Conservation (phyloP, 2,888 invertebrate genomes). For the Diadegma fenestrale region DNA sequence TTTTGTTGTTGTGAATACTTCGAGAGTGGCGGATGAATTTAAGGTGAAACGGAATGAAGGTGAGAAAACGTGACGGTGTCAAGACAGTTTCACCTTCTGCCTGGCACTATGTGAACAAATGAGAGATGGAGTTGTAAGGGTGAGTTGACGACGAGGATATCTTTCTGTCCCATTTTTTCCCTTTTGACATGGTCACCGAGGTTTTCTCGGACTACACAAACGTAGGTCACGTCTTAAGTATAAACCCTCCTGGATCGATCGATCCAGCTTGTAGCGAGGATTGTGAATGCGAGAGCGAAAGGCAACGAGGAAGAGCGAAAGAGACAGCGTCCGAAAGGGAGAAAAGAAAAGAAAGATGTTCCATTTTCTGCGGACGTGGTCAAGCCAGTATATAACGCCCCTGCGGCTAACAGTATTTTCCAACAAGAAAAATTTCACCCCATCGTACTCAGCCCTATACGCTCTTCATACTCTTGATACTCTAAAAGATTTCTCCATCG, state of each 20-base stretch:
- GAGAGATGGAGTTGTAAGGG: slow-evolving; percentile 24
- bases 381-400: slow-evolving; percentile 72
- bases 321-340: slow-evolving; percentile 10
- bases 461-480: slow-evolving; percentile 19
- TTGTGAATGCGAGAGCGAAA: slow-evolving; percentile 53
- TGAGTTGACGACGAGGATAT: slow-evolving; percentile 37
- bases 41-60: neutral
- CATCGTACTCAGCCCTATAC: slow-evolving; percentile 21
- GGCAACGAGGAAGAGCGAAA: slow-evolving; percentile 47
- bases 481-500: slow-evolving; percentile 19
- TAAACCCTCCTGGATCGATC: slow-evolving; percentile 69
- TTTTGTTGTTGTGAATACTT: neutral
- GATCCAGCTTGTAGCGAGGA: slow-evolving; percentile 61
- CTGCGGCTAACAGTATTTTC: slow-evolving; percentile 74
- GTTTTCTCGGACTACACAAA: slow-evolving; percentile 58
- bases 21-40: neutral
- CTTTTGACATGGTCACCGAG: slow-evolving; percentile 39
- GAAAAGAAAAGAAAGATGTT: slow-evolving; percentile 31
- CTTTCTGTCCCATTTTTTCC: slow-evolving; percentile 8
- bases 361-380: slow-evolving; percentile 72
- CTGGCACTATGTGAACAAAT: neutral
- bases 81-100: neutral
- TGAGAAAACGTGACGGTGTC: neutral
- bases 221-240: slow-evolving; percentile 71
- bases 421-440: slow-evolving; percentile 48